Conservation (phyloP, 2,113 vertebrate genomes). For the Asarcornis scutulata region DNA sequence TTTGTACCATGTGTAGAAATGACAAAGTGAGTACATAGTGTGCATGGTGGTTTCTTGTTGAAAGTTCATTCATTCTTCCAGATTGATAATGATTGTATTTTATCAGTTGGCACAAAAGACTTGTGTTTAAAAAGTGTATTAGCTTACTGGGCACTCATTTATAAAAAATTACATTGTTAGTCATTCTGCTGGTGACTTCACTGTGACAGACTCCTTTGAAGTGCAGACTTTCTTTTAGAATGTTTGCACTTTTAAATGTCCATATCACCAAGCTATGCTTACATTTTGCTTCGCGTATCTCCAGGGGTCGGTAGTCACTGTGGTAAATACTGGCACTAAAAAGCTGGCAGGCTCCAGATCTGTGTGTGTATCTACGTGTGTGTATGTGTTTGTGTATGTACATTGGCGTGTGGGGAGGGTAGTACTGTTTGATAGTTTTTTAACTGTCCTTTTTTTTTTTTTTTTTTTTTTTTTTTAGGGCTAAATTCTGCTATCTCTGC, state of each 20-base stretch:
- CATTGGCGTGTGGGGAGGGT: accelerated
- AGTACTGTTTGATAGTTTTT: background rate
- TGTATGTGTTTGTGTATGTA: no score
- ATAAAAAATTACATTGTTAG: constrained; percentile 58
- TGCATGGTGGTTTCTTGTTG: constrained; percentile 18
- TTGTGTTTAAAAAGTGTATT: constrained; percentile 47
- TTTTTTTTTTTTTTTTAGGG: no score
- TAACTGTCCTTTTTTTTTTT: background rate
- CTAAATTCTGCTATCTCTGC: background rate
- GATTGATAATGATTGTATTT: constrained; percentile 50
- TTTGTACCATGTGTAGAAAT: constrained; percentile 33
- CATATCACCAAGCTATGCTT: constrained; percentile 22
- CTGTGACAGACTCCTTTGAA: constrained; percentile 62
- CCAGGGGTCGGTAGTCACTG: background rate
- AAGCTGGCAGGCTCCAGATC: background rate
- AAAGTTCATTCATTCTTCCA: constrained; percentile 57
- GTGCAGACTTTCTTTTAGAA: constrained; percentile 50
- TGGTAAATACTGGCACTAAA: constrained; percentile 58
- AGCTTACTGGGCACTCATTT: constrained; percentile 65
- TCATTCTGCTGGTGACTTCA: constrained; percentile 28
- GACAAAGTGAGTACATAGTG: constrained; percentile 27
- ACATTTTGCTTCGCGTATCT: constrained; percentile 27
- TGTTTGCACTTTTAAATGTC: constrained; percentile 56
- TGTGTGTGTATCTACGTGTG: background rate
- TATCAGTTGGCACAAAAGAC: constrained; percentile 65